A percentile compares a stretch with the other conserved stretches of the same genome.
These are phyloP conservation scores for Thaleichthys pacificus DNA, from an alignment of 2,797 vertebrate species.

Conservation along the genomic window DNA sequence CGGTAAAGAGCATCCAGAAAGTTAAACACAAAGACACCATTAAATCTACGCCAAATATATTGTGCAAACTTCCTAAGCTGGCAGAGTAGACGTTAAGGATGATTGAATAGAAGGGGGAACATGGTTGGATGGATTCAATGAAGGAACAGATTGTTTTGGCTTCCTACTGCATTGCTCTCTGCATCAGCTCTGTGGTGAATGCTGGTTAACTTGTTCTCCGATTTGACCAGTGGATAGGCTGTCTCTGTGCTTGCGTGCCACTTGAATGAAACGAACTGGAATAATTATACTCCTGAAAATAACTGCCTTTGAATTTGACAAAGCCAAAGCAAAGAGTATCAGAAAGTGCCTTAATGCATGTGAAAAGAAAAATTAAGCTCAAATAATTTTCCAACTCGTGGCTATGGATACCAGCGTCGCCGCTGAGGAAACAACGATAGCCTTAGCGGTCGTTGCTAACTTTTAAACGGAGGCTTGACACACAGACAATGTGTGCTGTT, in stretches of 20 bases:
- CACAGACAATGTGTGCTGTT: background rate
- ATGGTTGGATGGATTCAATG: background rate
- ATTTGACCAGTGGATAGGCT: background rate
- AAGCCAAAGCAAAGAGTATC: background rate
- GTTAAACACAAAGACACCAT: too few relatives aligned
- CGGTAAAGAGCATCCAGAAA: too few relatives aligned
- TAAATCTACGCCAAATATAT: too few relatives aligned
- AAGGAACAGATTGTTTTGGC: too few relatives aligned
- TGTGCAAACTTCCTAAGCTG: too few relatives aligned
- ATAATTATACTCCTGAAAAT: constrained; percentile 4
- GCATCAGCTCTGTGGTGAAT: background rate
- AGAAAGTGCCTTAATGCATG: background rate
- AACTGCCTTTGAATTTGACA: too few relatives aligned
- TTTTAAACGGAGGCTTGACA: constrained; percentile 19
- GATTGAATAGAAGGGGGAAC: background rate
- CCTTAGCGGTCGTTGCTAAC: background rate
- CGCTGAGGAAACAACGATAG: background rate
- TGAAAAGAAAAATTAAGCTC: too few relatives aligned
- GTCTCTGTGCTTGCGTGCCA: background rate
- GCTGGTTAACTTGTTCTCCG: background rate
- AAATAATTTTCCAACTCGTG: background rate
- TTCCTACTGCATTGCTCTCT: background rate
- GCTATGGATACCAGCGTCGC: background rate
- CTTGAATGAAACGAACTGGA: constrained; percentile 2
- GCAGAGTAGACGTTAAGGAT: too few relatives aligned